Evolutionary conservation across 35 echinoderm and acorn worm species (phyloP).

Genomic region (Eucidaris tribuloides): DNA sequence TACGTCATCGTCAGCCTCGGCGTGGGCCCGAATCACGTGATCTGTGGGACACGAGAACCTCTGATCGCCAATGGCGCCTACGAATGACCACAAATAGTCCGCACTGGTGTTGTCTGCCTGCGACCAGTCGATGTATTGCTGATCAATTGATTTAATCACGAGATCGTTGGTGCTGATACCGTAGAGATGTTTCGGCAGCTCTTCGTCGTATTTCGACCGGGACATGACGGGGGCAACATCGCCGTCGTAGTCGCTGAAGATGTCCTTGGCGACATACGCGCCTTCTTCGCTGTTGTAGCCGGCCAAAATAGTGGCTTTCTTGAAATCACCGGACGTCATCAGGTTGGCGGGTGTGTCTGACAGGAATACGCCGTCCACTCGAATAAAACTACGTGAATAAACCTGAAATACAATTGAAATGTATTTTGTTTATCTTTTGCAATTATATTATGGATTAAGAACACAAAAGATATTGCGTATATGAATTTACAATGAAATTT

Average conservation of each 20-base stretch:
- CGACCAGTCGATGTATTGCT: conserved; percentile 73
- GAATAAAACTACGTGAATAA: neutral
- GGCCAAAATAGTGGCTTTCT: conserved; percentile 51
- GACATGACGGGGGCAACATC: neutral
- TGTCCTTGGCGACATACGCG: neutral
- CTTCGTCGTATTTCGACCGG: neutral
- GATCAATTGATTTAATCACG: conserved; percentile 25
- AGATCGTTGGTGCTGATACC: conserved; percentile 8
- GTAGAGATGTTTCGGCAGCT: neutral
- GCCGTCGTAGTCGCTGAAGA: neutral
- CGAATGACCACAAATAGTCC: conserved; percentile 47
- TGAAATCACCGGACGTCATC: conserved; percentile 36
- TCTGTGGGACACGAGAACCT: conserved; percentile 50
- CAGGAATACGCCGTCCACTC: conserved; percentile 65
- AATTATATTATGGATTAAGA: too few relatives aligned
- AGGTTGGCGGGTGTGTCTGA: conserved; percentile 48
- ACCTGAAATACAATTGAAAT: too few relatives aligned
- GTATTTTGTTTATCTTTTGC: too few relatives aligned
- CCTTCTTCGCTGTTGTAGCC: conserved; percentile 80
- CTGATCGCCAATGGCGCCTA: conserved; percentile 37
- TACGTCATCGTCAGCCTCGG: conserved; percentile 27
- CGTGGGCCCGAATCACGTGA: conserved; percentile 41
- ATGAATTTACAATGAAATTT: too few relatives aligned
- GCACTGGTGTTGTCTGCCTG: conserved; percentile 44
- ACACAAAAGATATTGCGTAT: too few relatives aligned